A percentile compares a stretch with the other conserved stretches of the same genome.
phyloP scores from a whole-genome alignment of 2,113 vertebrate genomes.

The Deroptyus accipitrinus region DNA sequence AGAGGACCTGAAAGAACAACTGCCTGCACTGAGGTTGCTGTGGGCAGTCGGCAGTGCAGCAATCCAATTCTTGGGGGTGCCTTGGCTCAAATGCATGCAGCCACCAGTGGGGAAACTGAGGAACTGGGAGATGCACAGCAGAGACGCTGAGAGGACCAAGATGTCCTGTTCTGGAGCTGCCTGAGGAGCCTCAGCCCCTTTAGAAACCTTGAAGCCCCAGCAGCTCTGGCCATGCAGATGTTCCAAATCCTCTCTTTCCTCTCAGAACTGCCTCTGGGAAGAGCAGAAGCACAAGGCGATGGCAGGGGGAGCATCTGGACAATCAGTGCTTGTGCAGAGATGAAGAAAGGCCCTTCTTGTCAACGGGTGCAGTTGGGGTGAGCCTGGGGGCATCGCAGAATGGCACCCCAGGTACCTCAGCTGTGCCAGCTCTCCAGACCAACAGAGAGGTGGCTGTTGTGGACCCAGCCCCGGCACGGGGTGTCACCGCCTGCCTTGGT shows the following conservation, averaged over 20 bases:
- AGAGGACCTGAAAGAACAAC: not conserved
- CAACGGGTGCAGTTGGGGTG: slow-evolving; percentile 9
- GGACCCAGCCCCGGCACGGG: slow-evolving; percentile 60
- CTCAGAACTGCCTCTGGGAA: not conserved
- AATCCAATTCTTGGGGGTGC: fast-evolving
- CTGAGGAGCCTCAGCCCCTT: fast-evolving
- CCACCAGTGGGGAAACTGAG: not conserved
- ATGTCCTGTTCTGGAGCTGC: not conserved
- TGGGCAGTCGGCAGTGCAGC: not conserved
- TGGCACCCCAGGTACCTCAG: slow-evolving; percentile 79
- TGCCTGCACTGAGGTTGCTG: not conserved
- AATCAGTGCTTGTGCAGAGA: slow-evolving; percentile 66
- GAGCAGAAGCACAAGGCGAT: slow-evolving; percentile 17
- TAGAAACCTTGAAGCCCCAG: not conserved
- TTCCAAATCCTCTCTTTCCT: not conserved
- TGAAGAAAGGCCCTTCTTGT: slow-evolving; percentile 72
- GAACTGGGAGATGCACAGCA: fast-evolving
- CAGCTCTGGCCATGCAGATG: not conserved
- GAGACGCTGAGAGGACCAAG: not conserved
- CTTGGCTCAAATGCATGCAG: not conserved
- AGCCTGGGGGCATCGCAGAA: slow-evolving; percentile 21
- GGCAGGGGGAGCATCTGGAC: not conserved
- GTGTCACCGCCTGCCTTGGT: slow-evolving; percentile 66
- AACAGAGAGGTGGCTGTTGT: slow-evolving; percentile 53
- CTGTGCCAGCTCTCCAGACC: slow-evolving; percentile 59